Evolutionary conservation across 2,113 vertebrate genomes (phyloP), one percentile per base, ranked within the genome.

Genomic region (Epinephelus lanceolatus): DNA sequence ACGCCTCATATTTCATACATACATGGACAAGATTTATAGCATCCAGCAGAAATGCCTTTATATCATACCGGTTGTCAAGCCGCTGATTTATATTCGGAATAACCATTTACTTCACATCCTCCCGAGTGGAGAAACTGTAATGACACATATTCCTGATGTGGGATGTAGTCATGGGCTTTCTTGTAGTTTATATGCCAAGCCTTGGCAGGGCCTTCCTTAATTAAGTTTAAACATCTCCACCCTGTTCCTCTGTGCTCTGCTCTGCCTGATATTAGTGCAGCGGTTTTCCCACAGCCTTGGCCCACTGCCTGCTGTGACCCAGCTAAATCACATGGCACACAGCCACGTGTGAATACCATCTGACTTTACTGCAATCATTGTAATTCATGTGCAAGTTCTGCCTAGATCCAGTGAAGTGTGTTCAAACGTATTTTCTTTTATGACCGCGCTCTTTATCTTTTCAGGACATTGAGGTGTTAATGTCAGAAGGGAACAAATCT

Each of bases 401-500:
- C 25, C 14, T 8, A 21, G 53, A 60, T 69, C 55, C 52, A 53
- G 1, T 72, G 2, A 65, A 57, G 37, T 56, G 4, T 21, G 19
- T 25, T n/a, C 5, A 83, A 65, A 57, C 0, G 0, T 21, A 4
- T 23, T 69, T 40, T 53, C 3, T 75, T 19, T 33, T 3, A 47
- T 68, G 57, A 65, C 18, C 14, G 5, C 25, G 5, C 13, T 61
- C 10, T 80, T 17, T 45, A 1, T 81, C 15, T 95, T 93, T 84
- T 42, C 93, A 95, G 98, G 98, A 98, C 91, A 95, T 95, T 11
- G 93, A 93, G 80, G 92, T 95, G 73, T 70, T 95, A 8, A 95
- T 95, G 94, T 99, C 97, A 0, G 97, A 99, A 88, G 97, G 97
- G 81, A 99, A 99, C 92, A 99, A 99, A 89, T 99, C 97, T 52